Evolutionary conservation across 2,797 vertebrate species (phyloP).

Genomic region (Falco peregrinus): DNA sequence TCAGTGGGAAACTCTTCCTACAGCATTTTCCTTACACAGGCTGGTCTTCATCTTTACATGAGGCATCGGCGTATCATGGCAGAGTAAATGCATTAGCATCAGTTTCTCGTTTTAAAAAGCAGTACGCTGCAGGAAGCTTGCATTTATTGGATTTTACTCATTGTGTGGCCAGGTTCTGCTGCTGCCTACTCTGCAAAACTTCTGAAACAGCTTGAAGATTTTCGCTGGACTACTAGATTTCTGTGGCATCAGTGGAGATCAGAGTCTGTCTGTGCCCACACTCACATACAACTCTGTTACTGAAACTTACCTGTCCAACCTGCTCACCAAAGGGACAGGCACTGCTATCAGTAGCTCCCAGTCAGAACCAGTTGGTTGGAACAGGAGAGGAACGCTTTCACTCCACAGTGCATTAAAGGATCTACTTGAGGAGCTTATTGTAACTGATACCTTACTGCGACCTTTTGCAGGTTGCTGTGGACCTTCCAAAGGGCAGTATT

Average conservation of each 20-base stretch:
- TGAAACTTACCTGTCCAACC: neutral
- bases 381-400: neutral
- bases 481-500: neutral
- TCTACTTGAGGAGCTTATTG: neutral
- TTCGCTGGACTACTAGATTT: neutral
- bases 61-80: fast-evolving
- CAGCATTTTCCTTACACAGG: neutral
- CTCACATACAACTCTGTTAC: neutral
- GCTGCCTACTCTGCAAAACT: neutral
- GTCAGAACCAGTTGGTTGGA: neutral
- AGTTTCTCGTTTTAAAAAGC: neutral
- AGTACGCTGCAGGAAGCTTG: neutral
- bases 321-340: neutral
- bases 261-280: neutral
- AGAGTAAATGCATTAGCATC: neutral
- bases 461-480: neutral
- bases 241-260: no score
- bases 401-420: neutral
- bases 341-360: neutral
- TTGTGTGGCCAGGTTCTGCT: neutral
- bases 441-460: no score
- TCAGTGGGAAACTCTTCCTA: neutral
- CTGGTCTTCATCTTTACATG: neutral
- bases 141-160: neutral
- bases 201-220: neutral